Evolutionary conservation across 1,140 invertebrate species (phyloP).

Genomic region (Listronotus bonariensis): DNA sequence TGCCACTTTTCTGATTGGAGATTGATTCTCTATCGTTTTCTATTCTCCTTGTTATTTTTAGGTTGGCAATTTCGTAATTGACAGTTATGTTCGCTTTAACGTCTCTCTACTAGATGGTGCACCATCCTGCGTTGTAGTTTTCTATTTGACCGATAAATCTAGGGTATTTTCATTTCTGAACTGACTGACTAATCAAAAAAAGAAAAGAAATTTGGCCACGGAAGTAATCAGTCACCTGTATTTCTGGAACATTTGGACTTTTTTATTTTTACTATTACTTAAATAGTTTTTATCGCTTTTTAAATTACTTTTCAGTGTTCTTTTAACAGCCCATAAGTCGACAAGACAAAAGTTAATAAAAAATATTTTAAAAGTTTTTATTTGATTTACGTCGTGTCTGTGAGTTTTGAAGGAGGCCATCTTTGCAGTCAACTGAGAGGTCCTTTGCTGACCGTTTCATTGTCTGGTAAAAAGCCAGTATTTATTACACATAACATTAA

Average conservation of each 20-base stretch:
- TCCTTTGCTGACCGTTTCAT: conserved; percentile 67
- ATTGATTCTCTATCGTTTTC: too few species aligned
- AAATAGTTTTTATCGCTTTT: conserved; percentile 25
- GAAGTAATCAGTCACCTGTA: conserved; percentile 55
- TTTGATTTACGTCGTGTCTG: conserved; percentile 63
- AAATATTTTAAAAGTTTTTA: conserved; percentile 36
- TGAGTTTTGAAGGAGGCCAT: conserved; percentile 69
- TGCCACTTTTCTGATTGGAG: too few species aligned
- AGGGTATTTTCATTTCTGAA: conserved; percentile 1
- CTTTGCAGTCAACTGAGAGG: conserved; percentile 69
- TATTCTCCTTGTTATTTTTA: too few species aligned
- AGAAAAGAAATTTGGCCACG: conserved; percentile 44
- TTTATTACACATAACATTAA: conserved; percentile 62
- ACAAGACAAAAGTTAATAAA: conserved; percentile 18
- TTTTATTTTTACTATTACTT: conserved; percentile 24
- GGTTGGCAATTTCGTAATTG: too few species aligned
- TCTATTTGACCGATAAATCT: background rate
- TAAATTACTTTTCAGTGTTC: conserved; percentile 31
- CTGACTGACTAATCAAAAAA: conserved; percentile 16
- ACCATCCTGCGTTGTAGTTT: background rate
- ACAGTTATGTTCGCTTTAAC: too few species aligned
- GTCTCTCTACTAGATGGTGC: too few species aligned
- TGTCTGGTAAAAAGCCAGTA: conserved; percentile 67
- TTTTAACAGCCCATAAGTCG: conserved; percentile 6
- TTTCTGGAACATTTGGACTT: conserved; percentile 47